Base-by-base conservation (phyloP, 2,888 invertebrate species). In the Pollenia amentaria region DNA sequence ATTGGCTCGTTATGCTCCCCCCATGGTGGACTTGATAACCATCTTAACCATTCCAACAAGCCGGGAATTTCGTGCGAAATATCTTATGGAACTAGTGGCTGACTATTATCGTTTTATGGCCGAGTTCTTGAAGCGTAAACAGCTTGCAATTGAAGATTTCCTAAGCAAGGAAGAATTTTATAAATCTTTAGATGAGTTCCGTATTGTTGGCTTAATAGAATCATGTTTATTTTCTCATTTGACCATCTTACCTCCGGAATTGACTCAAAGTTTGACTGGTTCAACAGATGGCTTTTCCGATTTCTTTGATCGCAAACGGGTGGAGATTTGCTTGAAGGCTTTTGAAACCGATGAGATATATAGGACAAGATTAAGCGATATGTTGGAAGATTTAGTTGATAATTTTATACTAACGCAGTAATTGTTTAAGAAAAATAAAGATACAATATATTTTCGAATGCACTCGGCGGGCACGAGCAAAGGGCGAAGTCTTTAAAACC, bases 1-100 rank as follows among this genome's bases (percentile, higher is more conserved):
- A 92, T 93, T 96, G 70, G 93, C 94, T 0, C 94, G 95, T 40
- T 96, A 95, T 90, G 95, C 95, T 16, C 96, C 96, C 0, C 95
- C 96, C 0, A 94, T 95, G 21, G 94, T 95, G 64, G 97, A 97
- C 88, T 89, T 95, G 6, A 90, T 94, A 0, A 93, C 94, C 2
- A 88, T 94, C 12, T 89, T 95, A 0, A 94, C 94, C 67, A 92
- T 95, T 48, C 94, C 94, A 79, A 93, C 94, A 0, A 93, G 92
- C 1, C 91, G 92, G 0, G 89, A 92, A 16, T 94, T 94, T 85
- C 92, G 95, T 1, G 88, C 92, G 7, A 88, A 91, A 1, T 89
- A 95, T 89, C 92, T 95, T 18, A 85, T 90, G 0, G 90, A 90
- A 8, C 94, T 96, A 82, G 88, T 96, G 21, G 91, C 94, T 77